These are phyloP conservation scores for Steinernema khuongi DNA, from an alignment of 1,140 invertebrate genomes.

Conservation along the genomic window DNA sequence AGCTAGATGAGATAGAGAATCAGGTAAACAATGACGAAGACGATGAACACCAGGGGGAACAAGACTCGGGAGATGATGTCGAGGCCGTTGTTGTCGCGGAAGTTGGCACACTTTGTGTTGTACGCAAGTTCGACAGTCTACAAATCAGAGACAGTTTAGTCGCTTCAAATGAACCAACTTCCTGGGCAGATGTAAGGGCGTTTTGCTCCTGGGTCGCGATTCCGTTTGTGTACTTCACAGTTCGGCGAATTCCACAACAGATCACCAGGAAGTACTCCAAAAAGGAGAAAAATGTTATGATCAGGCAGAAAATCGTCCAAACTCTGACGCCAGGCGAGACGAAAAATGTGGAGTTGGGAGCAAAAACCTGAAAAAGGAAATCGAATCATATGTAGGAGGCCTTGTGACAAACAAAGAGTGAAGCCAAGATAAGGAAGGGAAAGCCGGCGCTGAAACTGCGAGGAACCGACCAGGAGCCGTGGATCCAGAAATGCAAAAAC, in stretches of 20 bases:
- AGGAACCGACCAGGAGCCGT: slow-evolving; percentile 54
- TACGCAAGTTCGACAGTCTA: slow-evolving; percentile 25
- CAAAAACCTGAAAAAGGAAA: not conserved
- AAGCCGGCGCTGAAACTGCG: slow-evolving; percentile 49
- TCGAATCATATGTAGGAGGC: not conserved
- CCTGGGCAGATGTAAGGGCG: slow-evolving; percentile 27
- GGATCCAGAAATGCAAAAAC: slow-evolving; percentile 55
- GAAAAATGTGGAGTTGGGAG: slow-evolving; percentile 5
- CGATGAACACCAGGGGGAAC: slow-evolving; percentile 51
- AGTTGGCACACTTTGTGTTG: slow-evolving; percentile 23
- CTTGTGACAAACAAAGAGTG: slow-evolving; percentile 40
- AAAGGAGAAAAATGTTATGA: slow-evolving; percentile 39
- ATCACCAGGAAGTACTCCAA: slow-evolving; percentile 42
- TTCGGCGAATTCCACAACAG: slow-evolving; percentile 41
- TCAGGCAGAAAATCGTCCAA: slow-evolving; percentile 39
- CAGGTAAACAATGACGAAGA: slow-evolving; percentile 49
- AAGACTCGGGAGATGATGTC: slow-evolving; percentile 49
- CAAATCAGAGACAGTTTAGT: not conserved
- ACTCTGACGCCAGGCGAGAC: slow-evolving; percentile 21
- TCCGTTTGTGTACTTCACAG: slow-evolving; percentile 19
- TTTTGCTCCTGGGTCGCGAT: slow-evolving; percentile 22
- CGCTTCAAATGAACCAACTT: slow-evolving; percentile 2
- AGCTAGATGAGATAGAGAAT: slow-evolving; percentile 44
- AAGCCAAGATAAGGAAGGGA: slow-evolving; percentile 52
- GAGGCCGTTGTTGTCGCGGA: slow-evolving; percentile 34